Conservation (phyloP, 2,797 vertebrate species). For the Epinephelus malabaricus region DNA sequence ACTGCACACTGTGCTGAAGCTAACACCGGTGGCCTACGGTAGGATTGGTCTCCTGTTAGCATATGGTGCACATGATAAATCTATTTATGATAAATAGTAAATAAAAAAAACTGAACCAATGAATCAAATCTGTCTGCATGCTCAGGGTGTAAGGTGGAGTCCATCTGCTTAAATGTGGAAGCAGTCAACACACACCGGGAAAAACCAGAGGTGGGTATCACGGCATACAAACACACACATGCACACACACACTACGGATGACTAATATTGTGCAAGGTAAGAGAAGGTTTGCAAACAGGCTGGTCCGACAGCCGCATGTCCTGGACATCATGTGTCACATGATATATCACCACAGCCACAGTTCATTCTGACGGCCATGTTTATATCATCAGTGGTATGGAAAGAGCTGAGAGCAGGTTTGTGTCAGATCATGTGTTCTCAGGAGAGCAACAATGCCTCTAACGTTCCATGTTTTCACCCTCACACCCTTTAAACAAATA, state of each 20-base stretch:
- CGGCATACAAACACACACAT: neutral
- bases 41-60: constrained; percentile 25
- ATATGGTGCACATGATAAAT: neutral
- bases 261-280: neutral
- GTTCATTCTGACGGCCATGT: neutral
- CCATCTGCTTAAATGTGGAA: constrained; percentile 89
- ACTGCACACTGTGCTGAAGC: constrained; percentile 95
- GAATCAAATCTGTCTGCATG: constrained; percentile 14
- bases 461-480: neutral
- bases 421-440: neutral
- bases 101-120: neutral
- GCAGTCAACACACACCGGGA: constrained; percentile 92
- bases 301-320: neutral
- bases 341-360: neutral
- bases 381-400: neutral
- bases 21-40: constrained; percentile 98
- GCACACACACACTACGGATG: neutral
- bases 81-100: neutral
- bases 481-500: constrained; percentile 33
- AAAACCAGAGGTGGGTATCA: constrained; percentile 87
- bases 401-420: neutral
- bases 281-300: neutral
- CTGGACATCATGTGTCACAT: neutral
- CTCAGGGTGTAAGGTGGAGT: constrained; percentile 92
- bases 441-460: too few relatives aligned